Percentiles rank a stretch among this genome's conserved stretches.
These are phyloP conservation scores for Paragorgia papillata DNA, from an alignment of 92 coral and sea anemone genomes.

Conservation along the genomic window DNA sequence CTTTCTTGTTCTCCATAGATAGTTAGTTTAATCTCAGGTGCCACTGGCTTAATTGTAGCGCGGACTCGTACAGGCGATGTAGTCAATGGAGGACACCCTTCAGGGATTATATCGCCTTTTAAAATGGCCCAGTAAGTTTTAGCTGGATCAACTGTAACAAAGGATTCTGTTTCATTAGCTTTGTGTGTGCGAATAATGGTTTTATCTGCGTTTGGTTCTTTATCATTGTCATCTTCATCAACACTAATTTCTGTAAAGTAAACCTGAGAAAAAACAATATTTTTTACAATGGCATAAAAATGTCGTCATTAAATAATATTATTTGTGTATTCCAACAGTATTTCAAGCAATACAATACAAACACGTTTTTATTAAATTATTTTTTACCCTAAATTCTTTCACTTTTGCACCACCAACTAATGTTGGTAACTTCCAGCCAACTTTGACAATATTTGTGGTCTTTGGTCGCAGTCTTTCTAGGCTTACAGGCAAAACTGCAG, in stretches of 20 bases:
- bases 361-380: neutral
- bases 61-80: slow-evolving; percentile 79
- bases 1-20: slow-evolving; percentile 75
- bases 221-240: slow-evolving; percentile 28
- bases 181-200: slow-evolving; percentile 54
- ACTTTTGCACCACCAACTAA: slow-evolving; percentile 74
- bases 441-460: slow-evolving; percentile 67
- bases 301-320: no score
- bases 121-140: slow-evolving; percentile 76
- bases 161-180: slow-evolving; percentile 61
- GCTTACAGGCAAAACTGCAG: slow-evolving; percentile 68
- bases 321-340: no score
- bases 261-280: slow-evolving; percentile 58
- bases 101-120: slow-evolving; percentile 69
- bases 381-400: slow-evolving; percentile 67
- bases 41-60: slow-evolving; percentile 81
- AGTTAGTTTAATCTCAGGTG: slow-evolving; percentile 69
- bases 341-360: no score
- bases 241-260: slow-evolving; percentile 61
- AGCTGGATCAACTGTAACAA: slow-evolving; percentile 55
- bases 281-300: no score
- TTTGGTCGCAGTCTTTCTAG: slow-evolving; percentile 67
- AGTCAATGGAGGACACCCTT: slow-evolving; percentile 62
- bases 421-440: slow-evolving; percentile 71
- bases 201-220: slow-evolving; percentile 44